These are phyloP conservation scores for Acleris literana DNA, from an alignment of 2,888 invertebrate genomes.

Conservation along the genomic window DNA sequence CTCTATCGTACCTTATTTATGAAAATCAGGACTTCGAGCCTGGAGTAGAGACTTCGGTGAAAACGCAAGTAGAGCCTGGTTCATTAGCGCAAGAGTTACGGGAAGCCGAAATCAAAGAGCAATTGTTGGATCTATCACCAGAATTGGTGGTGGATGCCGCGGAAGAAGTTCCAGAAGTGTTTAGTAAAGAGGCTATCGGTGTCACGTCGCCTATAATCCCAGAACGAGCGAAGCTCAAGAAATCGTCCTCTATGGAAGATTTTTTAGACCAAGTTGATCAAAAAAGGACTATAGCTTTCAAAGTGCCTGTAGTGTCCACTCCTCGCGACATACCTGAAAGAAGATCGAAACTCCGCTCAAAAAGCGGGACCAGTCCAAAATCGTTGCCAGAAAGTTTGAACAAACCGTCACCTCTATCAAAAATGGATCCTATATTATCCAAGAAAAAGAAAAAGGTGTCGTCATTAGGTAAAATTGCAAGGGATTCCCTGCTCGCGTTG, in stretches of 20 bases:
- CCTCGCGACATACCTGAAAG: slow-evolving; percentile 75
- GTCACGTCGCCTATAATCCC: slow-evolving; percentile 66
- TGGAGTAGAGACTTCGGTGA: slow-evolving; percentile 40
- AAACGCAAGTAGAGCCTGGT: slow-evolving; percentile 48
- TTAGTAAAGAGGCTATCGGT: slow-evolving; percentile 59
- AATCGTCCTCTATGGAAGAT: slow-evolving; percentile 72
- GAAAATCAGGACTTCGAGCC: slow-evolving; percentile 62
- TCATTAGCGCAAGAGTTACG: slow-evolving; percentile 69
- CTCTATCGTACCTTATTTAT: slow-evolving; percentile 68
- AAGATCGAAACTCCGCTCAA: slow-evolving; percentile 59
- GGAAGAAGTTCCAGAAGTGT: slow-evolving; percentile 60
- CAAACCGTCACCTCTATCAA: slow-evolving; percentile 65
- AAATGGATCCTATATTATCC: slow-evolving; percentile 60
- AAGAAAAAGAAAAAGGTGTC: slow-evolving; percentile 75
- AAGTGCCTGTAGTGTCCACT: slow-evolving; percentile 67
- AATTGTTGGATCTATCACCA: slow-evolving; percentile 67
- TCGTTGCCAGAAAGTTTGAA: slow-evolving; percentile 74
- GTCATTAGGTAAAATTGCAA: slow-evolving; percentile 75
- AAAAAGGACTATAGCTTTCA: slow-evolving; percentile 69
- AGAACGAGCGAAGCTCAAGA: slow-evolving; percentile 71
- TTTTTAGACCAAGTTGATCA: slow-evolving; percentile 62
- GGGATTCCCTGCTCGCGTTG: slow-evolving; percentile 72
- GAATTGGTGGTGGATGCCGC: slow-evolving; percentile 72
- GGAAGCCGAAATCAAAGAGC: slow-evolving; percentile 70
- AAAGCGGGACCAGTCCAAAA: slow-evolving; percentile 76